These are phyloP conservation scores for Oryctes rhinoceros DNA, from an alignment of 1,140 invertebrate species.

Conservation along the genomic window DNA sequence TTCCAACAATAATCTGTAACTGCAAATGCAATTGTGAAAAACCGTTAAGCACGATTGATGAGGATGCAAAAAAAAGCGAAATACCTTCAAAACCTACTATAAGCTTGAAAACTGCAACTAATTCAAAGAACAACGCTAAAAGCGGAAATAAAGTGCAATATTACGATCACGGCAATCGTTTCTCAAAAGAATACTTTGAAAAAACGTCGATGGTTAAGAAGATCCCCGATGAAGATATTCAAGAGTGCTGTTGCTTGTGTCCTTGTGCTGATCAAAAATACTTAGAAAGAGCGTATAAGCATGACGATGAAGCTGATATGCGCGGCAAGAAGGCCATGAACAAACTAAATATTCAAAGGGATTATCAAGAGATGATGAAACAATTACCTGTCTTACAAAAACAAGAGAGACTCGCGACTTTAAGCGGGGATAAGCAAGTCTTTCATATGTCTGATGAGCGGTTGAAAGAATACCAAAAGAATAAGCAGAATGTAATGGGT, in stretches of 20 bases:
- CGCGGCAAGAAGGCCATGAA: slow-evolving; percentile 63
- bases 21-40: neutral
- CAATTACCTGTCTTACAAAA: slow-evolving; percentile 60
- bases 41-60: neutral
- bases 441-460: slow-evolving; percentile 57
- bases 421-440: slow-evolving; percentile 53
- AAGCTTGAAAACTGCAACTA: slow-evolving; percentile 28
- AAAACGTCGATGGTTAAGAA: slow-evolving; percentile 42
- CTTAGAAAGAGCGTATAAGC: slow-evolving; percentile 48
- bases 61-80: neutral
- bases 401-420: slow-evolving; percentile 55
- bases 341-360: slow-evolving; percentile 62
- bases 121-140: neutral
- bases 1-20: neutral
- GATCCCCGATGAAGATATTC: slow-evolving; percentile 44
- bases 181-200: slow-evolving; percentile 40
- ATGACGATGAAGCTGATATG: slow-evolving; percentile 56
- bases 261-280: slow-evolving; percentile 49
- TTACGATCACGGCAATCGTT: slow-evolving; percentile 48
- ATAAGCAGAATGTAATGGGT: slow-evolving; percentile 55
- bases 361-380: slow-evolving; percentile 63
- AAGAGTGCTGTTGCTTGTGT: slow-evolving; percentile 45
- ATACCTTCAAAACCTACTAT: slow-evolving; percentile 40
- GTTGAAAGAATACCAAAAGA: slow-evolving; percentile 50
- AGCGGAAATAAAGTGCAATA: slow-evolving; percentile 48